phyloP scores from a whole-genome alignment of 2,888 invertebrate species.

The Mesorhabditis sp. region DNA sequence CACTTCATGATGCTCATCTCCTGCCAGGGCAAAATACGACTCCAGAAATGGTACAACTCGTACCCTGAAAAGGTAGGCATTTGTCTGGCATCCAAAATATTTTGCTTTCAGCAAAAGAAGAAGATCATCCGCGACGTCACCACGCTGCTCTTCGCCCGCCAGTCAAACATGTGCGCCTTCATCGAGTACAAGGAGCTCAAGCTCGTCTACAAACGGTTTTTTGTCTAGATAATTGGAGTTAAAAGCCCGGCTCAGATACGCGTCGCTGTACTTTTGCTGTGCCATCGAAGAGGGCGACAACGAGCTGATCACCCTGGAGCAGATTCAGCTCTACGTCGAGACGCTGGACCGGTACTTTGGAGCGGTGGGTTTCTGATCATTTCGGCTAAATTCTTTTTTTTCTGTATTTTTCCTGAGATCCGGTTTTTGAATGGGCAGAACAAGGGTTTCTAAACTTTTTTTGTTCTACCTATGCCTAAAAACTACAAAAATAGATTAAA shows the following conservation, averaged over 20 bases:
- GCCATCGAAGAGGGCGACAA: conserved; percentile 97
- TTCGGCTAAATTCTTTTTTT: too few species aligned
- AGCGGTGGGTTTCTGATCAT: conserved; percentile 74
- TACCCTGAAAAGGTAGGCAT: too few species aligned
- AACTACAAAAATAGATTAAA: too few species aligned
- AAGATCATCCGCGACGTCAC: conserved; percentile 60
- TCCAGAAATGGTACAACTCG: too few species aligned
- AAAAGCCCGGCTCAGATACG: conserved; percentile 71
- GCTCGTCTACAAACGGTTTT: conserved; percentile 92
- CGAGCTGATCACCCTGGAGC: conserved; percentile 88
- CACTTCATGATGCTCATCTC: too few species aligned
- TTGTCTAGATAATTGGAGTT: neutral
- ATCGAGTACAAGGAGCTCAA: conserved; percentile 91
- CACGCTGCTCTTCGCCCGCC: conserved; percentile 60
- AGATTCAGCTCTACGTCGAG: conserved; percentile 87
- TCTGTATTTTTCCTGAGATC: too few species aligned
- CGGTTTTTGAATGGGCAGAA: too few species aligned
- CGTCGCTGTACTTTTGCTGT: conserved; percentile 96
- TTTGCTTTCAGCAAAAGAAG: conserved; percentile 31
- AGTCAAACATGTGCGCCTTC: conserved; percentile 82
- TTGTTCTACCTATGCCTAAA: neutral
- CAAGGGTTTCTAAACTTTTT: neutral
- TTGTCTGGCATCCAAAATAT: too few species aligned
- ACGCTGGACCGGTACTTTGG: conserved; percentile 98
- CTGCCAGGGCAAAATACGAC: too few species aligned